Conservation (phyloP, 2,113 vertebrate species). For the Cepphus grylle region DNA sequence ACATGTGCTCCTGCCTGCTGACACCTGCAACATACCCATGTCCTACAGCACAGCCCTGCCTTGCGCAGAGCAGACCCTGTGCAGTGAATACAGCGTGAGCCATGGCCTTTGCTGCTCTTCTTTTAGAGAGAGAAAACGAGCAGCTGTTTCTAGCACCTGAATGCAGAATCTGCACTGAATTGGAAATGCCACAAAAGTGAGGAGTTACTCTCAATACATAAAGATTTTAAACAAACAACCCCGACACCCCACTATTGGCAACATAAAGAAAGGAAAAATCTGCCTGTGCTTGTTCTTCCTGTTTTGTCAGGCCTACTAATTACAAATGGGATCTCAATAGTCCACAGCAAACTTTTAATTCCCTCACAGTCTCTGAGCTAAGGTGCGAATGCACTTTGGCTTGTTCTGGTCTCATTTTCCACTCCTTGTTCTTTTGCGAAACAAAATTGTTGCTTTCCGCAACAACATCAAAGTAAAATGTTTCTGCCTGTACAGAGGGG, state of each 20-base stretch:
- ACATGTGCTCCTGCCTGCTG: background rate
- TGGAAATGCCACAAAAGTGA: background rate
- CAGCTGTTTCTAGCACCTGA: background rate
- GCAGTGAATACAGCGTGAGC: accelerated
- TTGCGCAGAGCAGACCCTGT: background rate
- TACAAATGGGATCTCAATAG: background rate
- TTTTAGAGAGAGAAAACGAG: background rate
- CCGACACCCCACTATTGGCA: background rate
- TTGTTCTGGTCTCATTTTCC: background rate
- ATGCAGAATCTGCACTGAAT: background rate
- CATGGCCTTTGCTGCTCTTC: background rate
- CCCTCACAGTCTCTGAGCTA: background rate
- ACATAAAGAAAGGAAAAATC: background rate
- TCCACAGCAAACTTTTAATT: background rate
- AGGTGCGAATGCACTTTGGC: background rate
- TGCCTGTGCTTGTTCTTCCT: background rate
- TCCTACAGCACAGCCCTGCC: background rate
- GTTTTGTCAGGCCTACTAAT: background rate
- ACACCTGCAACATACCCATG: accelerated
- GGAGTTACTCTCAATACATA: background rate
- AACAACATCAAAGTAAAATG: background rate
- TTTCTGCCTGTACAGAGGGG: background rate
- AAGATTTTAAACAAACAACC: background rate
- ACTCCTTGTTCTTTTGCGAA: background rate
- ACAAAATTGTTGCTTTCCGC: background rate